Base-by-base conservation (phyloP, 2,888 invertebrate species). In the Rhagonycha lutea region DNA sequence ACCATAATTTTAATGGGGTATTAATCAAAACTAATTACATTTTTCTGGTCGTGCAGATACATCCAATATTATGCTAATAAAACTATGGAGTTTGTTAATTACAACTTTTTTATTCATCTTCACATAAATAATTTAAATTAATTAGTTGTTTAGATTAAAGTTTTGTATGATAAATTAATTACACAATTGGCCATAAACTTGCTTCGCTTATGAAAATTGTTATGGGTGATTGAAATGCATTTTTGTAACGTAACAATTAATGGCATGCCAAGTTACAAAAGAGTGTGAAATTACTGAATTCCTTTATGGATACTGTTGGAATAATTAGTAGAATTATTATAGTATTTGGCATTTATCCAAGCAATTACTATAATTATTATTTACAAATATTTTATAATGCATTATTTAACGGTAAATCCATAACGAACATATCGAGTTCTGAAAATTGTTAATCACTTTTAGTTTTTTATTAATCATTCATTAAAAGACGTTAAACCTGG, bases 321-420 rank as follows among this genome's bases (percentile, higher is more conserved):
- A 65, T 23, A 65, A 65, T 23, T 26, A 65, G 63, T 24, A n/a
- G 10, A 12, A 26, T 18, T 18, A 18, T 18, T 18, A 24, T 26
- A 65, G n/a, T 65, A 65, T 65, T 65, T 65, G 63, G 63, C 63
- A 26, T 65, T 65, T 65, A 65, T 65, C 63, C 63, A 65, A 65
- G 63, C 26, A 65, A 65, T 65, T 65, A 65, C 12, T n/a, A n/a
- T 47, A n/a, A 47, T 47, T n/a, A 47, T 47, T 47, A n/a, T 47
- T 47, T 47, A n/a, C 47, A 47, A 47, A n/a, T 47, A 47, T 47
- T 47, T 47, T 12, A 32, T 32, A 12, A 32, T 12, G 32, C 32
- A 32, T 32, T 47, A 47, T 47, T 47, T 5, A n/a, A 47, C 47
- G 47, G 47, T 47, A 47, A 47, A 47, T 47, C n/a, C 47, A 47